Percentiles rank a stretch among this genome's conserved stretches.
phyloP scores from a whole-genome alignment of 2,797 vertebrate species.

The Brachyrhaphis roseni region DNA sequence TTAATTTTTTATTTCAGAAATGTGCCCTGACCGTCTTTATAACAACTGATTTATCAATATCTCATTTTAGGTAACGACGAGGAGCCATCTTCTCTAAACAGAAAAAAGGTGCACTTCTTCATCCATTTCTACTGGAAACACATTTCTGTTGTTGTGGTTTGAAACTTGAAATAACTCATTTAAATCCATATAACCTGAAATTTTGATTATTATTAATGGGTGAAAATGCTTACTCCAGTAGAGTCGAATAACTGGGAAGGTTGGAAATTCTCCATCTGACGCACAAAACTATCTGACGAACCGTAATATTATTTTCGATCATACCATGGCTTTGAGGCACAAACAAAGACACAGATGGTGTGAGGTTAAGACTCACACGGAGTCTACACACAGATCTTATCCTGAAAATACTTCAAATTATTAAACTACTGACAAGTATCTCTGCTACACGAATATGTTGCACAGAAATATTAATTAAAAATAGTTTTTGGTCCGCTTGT shows the following conservation, averaged over 20 bases:
- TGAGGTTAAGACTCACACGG: neutral
- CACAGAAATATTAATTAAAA: neutral
- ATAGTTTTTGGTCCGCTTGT: neutral
- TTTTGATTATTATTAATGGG: neutral
- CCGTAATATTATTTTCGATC: too few species aligned
- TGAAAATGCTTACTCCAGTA: neutral
- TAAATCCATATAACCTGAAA: neutral
- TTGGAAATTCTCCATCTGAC: neutral
- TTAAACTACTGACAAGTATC: too few species aligned
- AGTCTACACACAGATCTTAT: neutral
- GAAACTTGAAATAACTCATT: neutral
- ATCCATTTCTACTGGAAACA: neutral
- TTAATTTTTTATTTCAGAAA: neutral
- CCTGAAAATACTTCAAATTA: too few species aligned
- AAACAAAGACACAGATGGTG: neutral
- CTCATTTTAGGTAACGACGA: slow-evolving; percentile 70
- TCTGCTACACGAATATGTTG: neutral
- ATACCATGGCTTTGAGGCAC: neutral
- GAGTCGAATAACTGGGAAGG: neutral
- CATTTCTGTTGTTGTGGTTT: neutral
- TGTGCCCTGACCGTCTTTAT: neutral
- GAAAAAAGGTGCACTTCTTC: slow-evolving; percentile 75
- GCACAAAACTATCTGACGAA: too few species aligned
- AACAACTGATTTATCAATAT: slow-evolving; percentile 22
- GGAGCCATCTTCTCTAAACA: slow-evolving; percentile 64